Evolutionary conservation across 2,113 vertebrate species (phyloP), one percentile per base, ranked within the genome.

Genomic region (Ophiodon elongatus): DNA sequence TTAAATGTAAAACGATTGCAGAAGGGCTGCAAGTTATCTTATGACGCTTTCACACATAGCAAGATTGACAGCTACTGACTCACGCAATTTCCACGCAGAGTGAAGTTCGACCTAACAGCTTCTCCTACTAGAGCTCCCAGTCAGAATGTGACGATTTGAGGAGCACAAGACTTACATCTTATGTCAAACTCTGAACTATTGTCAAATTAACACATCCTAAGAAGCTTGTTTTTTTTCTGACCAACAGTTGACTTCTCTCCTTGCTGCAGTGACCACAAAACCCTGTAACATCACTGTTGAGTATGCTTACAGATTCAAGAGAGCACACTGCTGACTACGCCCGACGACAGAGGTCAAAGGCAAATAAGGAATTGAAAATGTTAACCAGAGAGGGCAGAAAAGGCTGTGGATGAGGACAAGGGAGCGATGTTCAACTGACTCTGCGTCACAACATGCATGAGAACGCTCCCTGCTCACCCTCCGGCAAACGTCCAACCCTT

Each of bases 11-110:
- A 21, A 62, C 2, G 4, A 54, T 0, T 72, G 41, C 39, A 64
- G 39, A 73, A 31, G 59, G 31, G 39, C 15, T 1, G 0, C 39
- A 7, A 7, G 13, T 70, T 8, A 31, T 62, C 6, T 25, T 33
- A 29, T 15, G 19, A 41, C 29, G 50, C 10, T 14, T 85, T 85
- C 73, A 87, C 75, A 91, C 64, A 63, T 43, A 23, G 13, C 37
- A 56, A 11, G 41, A 41, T 6, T 35, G 41, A 33, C 52, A 43
- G 54, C 9, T 57, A 63, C 17, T 11, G 7, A 54, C 33, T 29
- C 4, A 23, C 35, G 14, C 52, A 56, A 31, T 66, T 31, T 54
- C 31, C 62, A n/a, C 4, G 29, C 33, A 23, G 8, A 74, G 13
- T 29, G 25, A 27, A 62, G 23, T 10, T 43, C 17, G 15, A 29